Evolutionary conservation across 2,797 vertebrate genomes (phyloP), one percentile per base, ranked within the genome.

Genomic region (Allobates femoralis): DNA sequence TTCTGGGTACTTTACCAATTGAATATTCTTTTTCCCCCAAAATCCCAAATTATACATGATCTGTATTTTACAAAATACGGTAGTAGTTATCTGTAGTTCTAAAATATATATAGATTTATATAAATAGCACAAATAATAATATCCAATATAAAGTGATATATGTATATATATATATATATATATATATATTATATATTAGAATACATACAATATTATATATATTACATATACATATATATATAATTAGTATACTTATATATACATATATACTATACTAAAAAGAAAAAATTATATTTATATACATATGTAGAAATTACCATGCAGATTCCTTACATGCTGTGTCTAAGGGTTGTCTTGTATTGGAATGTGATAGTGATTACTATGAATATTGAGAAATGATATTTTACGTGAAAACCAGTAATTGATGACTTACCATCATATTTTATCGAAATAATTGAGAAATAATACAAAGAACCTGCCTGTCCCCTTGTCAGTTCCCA

Each of bases 1-100:
- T 55, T 71, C 37, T 5, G 53, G 32, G 23, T 23, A 82, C 41
- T 81, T 56, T 18, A 82, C 53, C 55, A 55, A 71, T 53, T 67
- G 30, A 30, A 32, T 32, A 56, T 76, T 76, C 55, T 60, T 58
- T 32, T 23, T 26, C 23, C 8, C 14, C 11, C 19, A 1, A 55
- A 82, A 66, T 66, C n/a, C 26, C 19, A 30, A 26, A 50, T 66
- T 37, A 32, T 41, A 79, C 21, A 60, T 2, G 41, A 60, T 12
- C 18, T 8, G 5, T 3, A 78, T 37, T 58, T 23, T 23, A 41
- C 7, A 41, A 62, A 79, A 41, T 26, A 34, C 55, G n/a, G n/a
- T n/a, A n/a, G n/a, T n/a, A 79, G 12, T 60, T 60, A 58, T 34
- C 37, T 37, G 11, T 37, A 18, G 34, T 60, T n/a, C 21, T 79